Evolutionary conservation across 2,797 vertebrate species (phyloP).

Genomic region (Chloroceryle amazona): DNA sequence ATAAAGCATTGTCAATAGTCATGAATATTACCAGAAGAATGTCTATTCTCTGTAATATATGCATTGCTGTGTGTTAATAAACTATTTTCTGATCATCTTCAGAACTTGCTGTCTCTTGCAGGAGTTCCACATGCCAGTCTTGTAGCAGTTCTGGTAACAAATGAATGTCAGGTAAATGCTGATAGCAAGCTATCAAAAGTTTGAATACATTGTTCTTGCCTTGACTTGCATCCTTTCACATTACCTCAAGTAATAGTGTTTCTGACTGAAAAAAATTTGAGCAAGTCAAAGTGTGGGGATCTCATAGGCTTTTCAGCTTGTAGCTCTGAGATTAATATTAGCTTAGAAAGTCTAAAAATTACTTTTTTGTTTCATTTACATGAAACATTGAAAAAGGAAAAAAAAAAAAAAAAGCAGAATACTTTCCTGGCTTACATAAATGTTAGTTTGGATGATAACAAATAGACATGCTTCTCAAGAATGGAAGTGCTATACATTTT

Average conservation of each 20-base stretch:
- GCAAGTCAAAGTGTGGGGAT: background rate
- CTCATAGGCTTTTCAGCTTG: background rate
- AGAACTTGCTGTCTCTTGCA: background rate
- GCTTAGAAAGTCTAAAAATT: background rate
- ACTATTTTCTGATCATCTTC: background rate
- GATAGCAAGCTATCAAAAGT: background rate
- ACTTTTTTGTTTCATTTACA: background rate
- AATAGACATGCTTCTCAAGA: background rate
- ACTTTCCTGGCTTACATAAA: background rate
- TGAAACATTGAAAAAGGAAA: background rate
- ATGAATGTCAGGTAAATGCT: background rate
- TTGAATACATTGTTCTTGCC: background rate
- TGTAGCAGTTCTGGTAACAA: background rate
- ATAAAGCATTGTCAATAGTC: slow-evolving; percentile 57
- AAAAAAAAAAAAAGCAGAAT: background rate
- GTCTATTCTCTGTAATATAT: slow-evolving; percentile 45
- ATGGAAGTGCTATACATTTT: background rate
- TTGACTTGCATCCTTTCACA: background rate
- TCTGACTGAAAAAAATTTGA: background rate
- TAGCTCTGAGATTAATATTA: background rate
- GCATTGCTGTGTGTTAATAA: slow-evolving; percentile 40
- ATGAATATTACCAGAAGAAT: slow-evolving; percentile 56
- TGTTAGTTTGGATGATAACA: background rate
- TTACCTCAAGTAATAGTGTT: background rate
- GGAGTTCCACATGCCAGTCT: background rate